A percentile compares a stretch with the other conserved stretches of the same genome.
These are phyloP conservation scores for Chironomus riparius DNA, from an alignment of 2,888 invertebrate genomes.

Conservation along the genomic window DNA sequence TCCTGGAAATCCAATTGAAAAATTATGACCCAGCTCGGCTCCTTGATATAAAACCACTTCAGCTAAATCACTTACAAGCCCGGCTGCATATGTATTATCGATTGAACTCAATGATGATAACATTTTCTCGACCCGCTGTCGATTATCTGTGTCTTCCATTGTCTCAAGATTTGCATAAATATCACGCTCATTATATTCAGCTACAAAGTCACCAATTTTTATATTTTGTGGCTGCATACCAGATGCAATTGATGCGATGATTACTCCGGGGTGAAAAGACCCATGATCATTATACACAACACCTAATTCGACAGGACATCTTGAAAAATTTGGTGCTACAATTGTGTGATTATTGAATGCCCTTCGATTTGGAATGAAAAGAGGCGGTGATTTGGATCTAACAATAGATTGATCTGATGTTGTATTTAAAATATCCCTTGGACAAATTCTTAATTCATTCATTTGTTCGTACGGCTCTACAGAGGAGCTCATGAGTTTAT, in stretches of 20 bases:
- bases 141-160: constrained; percentile 33
- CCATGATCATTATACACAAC: constrained; percentile 48
- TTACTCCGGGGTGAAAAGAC: constrained; percentile 51
- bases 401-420: neutral
- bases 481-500: constrained; percentile 51
- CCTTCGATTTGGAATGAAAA: neutral
- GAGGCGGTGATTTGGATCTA: neutral
- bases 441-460: constrained; percentile 49
- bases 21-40: constrained; percentile 42
- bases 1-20: constrained; percentile 49
- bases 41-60: constrained; percentile 59
- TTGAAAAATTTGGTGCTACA: constrained; percentile 28
- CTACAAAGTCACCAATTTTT: constrained; percentile 42
- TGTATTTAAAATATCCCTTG: constrained; percentile 34
- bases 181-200: constrained; percentile 13
- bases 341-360: neutral
- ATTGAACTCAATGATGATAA: constrained; percentile 33
- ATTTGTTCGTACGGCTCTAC: constrained; percentile 51
- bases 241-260: constrained; percentile 52
- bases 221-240: constrained; percentile 52
- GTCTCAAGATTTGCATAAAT: constrained; percentile 32
- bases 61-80: constrained; percentile 57
- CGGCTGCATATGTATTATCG: constrained; percentile 53
- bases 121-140: constrained; percentile 28
- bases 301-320: constrained; percentile 58